A percentile compares a stretch with the other conserved stretches of the same genome.
Evolutionary conservation across 2,888 invertebrate genomes (phyloP).

Genomic region (Dione vanillae): DNA sequence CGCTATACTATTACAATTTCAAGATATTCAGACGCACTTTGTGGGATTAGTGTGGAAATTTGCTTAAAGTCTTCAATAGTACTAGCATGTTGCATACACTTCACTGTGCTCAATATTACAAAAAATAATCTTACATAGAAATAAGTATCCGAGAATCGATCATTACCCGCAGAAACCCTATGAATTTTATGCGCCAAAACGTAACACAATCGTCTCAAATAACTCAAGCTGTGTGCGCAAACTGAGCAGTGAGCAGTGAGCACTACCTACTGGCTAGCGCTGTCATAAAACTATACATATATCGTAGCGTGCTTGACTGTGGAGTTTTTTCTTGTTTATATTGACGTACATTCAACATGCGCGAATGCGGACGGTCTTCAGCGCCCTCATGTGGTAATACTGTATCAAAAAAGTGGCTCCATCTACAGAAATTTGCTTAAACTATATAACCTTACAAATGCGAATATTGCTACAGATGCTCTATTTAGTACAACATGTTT

Average conservation of each 20-base stretch:
- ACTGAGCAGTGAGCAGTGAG: conserved; percentile 60
- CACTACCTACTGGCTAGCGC: conserved; percentile 72
- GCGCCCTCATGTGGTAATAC: conserved; percentile 53
- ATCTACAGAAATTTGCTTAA: conserved; percentile 46
- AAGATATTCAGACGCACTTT: conserved; percentile 56
- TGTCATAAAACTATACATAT: conserved; percentile 70
- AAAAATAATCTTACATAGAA: conserved; percentile 52
- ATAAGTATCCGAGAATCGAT: conserved; percentile 63
- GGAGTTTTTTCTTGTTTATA: conserved; percentile 73
- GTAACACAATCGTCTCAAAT: conserved; percentile 72
- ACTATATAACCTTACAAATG: neutral
- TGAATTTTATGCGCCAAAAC: conserved; percentile 62
- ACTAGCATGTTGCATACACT: conserved; percentile 51
- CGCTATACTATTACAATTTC: conserved; percentile 53
- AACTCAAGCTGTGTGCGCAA: conserved; percentile 73
- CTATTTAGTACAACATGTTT: neutral
- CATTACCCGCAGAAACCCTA: conserved; percentile 67
- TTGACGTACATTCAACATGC: conserved; percentile 75
- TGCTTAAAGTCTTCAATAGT: conserved; percentile 60
- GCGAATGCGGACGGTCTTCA: conserved; percentile 57
- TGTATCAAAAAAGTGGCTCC: conserved; percentile 52
- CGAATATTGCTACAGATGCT: neutral
- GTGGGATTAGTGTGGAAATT: conserved; percentile 58
- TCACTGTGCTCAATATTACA: conserved; percentile 56
- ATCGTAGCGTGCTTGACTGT: conserved; percentile 64